Evolutionary conservation across 2,113 vertebrate species (phyloP).

Genomic region (Chrysemys picta): DNA sequence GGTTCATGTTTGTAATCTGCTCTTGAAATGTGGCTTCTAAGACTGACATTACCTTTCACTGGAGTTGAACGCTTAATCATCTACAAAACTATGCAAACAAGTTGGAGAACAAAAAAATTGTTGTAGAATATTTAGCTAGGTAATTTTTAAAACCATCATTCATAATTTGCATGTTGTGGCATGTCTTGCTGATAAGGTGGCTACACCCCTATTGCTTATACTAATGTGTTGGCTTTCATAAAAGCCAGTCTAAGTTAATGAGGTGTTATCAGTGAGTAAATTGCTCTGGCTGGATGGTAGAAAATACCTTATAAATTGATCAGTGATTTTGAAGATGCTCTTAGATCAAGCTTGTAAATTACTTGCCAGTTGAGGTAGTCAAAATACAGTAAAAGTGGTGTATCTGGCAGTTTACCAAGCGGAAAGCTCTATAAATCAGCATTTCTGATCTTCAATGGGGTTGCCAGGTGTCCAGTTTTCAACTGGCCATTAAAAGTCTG

Average conservation of each 20-base stretch:
- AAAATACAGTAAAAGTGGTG: not conserved
- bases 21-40: not conserved
- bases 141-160: not conserved
- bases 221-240: not conserved
- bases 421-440: too few relatives aligned
- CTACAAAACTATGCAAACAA: not conserved
- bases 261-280: not conserved
- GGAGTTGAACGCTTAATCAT: not conserved
- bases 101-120: not conserved
- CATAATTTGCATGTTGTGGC: not conserved
- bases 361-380: not conserved
- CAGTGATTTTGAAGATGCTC: not conserved
- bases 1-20: not conserved
- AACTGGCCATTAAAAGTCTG: too few relatives aligned
- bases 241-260: not conserved
- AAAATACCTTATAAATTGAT: not conserved
- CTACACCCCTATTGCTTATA: fast-evolving
- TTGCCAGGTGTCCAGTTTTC: too few relatives aligned
- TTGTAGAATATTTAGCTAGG: not conserved
- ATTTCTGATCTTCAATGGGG: too few relatives aligned
- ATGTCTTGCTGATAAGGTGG: not conserved
- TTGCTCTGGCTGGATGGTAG: not conserved
- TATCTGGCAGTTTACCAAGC: too few relatives aligned
- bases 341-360: not conserved
- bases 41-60: not conserved